phyloP scores from a whole-genome alignment of 2,113 vertebrate genomes.

The Dermatemys mawii region DNA sequence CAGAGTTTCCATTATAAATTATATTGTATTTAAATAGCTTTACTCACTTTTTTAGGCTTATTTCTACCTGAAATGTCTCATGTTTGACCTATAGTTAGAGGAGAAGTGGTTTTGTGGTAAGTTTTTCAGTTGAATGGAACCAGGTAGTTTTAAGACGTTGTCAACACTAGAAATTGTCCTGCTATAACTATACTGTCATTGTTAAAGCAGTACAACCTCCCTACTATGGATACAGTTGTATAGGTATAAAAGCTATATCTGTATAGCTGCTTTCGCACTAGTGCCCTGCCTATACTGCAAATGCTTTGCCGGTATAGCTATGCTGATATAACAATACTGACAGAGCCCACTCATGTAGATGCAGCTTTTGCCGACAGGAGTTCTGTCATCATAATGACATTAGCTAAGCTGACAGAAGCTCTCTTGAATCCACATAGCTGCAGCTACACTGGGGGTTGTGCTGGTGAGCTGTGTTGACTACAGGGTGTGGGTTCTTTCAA shows the following conservation, averaged over 20 bases:
- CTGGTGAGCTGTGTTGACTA: neutral
- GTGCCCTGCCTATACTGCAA: neutral
- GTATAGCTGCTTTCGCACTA: neutral
- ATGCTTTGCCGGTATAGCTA: neutral
- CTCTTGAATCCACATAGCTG: neutral
- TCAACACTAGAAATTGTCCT: neutral
- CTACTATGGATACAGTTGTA: neutral
- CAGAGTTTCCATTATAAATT: neutral
- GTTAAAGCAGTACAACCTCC: neutral
- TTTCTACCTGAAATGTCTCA: neutral
- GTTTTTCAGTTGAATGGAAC: neutral
- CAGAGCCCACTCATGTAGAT: too few species aligned
- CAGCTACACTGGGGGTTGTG: neutral
- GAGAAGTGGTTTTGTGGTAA: neutral
- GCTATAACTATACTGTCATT: neutral
- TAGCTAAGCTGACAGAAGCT: neutral
- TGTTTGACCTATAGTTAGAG: neutral
- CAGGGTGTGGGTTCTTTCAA: neutral
- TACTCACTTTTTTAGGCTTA: neutral
- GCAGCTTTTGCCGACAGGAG: too few species aligned
- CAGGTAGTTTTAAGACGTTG: neutral
- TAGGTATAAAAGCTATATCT: neutral
- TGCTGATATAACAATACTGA: too few species aligned
- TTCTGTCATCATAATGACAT: neutral
- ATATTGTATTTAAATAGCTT: neutral